These are phyloP conservation scores for Albula goreensis DNA, from an alignment of 2,113 vertebrate species.

Conservation along the genomic window DNA sequence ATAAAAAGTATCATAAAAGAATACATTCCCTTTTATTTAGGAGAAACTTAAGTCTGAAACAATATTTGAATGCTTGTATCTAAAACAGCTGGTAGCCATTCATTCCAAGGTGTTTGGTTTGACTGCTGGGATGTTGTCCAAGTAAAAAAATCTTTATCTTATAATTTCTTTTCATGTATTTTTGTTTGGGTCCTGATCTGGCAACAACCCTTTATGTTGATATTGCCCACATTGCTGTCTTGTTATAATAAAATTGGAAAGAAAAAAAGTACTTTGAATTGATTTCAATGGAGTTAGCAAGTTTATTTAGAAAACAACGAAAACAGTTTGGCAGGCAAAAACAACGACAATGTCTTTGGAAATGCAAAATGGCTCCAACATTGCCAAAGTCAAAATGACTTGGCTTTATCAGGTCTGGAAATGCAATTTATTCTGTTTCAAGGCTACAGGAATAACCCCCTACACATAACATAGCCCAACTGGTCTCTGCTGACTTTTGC, in stretches of 20 bases:
- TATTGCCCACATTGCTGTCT: neutral
- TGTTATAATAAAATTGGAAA: slow-evolving; percentile 23
- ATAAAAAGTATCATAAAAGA: neutral
- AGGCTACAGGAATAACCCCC: neutral
- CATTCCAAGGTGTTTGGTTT: slow-evolving; percentile 57
- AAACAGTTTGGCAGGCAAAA: neutral
- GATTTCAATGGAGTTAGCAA: neutral
- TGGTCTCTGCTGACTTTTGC: slow-evolving; percentile 3
- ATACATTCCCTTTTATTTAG: slow-evolving; percentile 20
- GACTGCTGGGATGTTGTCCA: slow-evolving; percentile 55
- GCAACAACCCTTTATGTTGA: slow-evolving; percentile 17
- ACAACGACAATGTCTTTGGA: neutral
- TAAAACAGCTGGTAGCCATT: slow-evolving; percentile 62
- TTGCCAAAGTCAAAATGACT: neutral
- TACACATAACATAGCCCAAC: neutral
- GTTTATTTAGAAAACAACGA: neutral
- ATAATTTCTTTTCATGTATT: slow-evolving; percentile 30
- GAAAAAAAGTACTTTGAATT: neutral
- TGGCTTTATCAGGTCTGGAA: slow-evolving; percentile 2
- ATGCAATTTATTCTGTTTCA: slow-evolving; percentile 20
- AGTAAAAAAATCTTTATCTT: slow-evolving; percentile 44
- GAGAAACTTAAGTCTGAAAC: slow-evolving; percentile 34
- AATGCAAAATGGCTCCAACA: neutral
- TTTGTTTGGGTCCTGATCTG: neutral
- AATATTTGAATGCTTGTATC: slow-evolving; percentile 34